Evolutionary conservation across 2,113 vertebrate species (phyloP), one percentile per base, ranked within the genome.

Genomic region (Rafetus swinhoei): DNA sequence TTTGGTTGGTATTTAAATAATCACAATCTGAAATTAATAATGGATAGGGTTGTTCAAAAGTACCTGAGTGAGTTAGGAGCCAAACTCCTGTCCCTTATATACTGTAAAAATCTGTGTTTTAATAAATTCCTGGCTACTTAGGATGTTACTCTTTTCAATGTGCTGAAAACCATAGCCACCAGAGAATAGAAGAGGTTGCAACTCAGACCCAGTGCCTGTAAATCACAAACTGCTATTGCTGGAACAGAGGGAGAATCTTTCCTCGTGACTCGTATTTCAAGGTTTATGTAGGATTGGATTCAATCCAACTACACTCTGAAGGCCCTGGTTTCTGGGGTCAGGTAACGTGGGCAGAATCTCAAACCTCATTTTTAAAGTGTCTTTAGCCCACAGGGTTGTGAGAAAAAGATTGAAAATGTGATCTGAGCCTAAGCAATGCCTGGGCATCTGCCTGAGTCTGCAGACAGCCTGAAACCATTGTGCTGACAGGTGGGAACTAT

Each of bases 1-100:
- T 60, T 45, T n/a, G 27, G 2, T 72, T 25, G 50, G 15, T n/a
- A 8, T 87, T 92, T 89, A 83, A 52, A 60, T 60, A n/a, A 0
- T 56, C 45, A 1, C 2, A 11, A 21, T 14, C 54, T 52, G 54
- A 87, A 72, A 72, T 35, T 9, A 72, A 82, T 1, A 2, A 22
- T n/a, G 74, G 39, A 14, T 50, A 5, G 24, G 39, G 25, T 77
- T 77, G 19, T 84, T 4, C n/a, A 72, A 81, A 11, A 2, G 21
- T 50, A 7, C 56, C 6, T 1, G 5, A 32, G 27, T 15, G n/a
- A 35, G 81, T 82, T 86, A 56, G 32, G 13, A 25, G 45, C 7
- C 80, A 81, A n/a, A 77, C 2, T 39, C 1, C 0, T 2, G 0
- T 25, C 60, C 50, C 0, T 4, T 7, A 1, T 0, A 3, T 2